These are phyloP conservation scores for Aphidius ervi DNA, from an alignment of 1,140 invertebrate genomes.

Conservation along the genomic window DNA sequence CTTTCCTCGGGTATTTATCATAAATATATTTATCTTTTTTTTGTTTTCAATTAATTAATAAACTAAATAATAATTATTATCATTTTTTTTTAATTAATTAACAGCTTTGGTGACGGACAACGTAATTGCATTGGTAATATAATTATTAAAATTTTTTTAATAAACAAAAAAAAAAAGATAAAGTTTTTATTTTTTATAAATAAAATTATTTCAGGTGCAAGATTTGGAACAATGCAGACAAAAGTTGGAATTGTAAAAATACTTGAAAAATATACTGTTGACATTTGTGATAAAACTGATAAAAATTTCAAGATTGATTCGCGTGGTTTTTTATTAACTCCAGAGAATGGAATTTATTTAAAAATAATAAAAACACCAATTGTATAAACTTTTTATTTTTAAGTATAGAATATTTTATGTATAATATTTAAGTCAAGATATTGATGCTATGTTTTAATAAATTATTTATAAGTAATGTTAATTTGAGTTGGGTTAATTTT, in stretches of 20 bases:
- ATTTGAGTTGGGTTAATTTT: no score
- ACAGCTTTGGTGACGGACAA: conserved; percentile 64
- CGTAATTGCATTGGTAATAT: conserved; percentile 58
- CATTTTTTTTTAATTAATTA: no score
- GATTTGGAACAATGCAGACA: conserved; percentile 11
- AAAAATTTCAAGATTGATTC: conserved; percentile 2
- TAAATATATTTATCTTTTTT: no score
- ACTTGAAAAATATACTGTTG: conserved; percentile 10
- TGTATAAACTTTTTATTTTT: no score
- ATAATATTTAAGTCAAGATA: no score
- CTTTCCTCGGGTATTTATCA: conserved; percentile 57
- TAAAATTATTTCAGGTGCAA: conserved; percentile 21
- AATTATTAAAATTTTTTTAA: not conserved
- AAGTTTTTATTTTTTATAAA: no score
- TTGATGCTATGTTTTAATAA: no score
- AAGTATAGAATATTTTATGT: no score
- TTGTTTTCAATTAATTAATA: no score
- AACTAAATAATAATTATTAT: not conserved
- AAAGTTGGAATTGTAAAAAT: conserved; percentile 20
- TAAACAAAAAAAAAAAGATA: not conserved
- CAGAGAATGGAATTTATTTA: conserved; percentile 13
- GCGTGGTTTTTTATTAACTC: conserved; percentile 1
- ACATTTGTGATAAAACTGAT: conserved; percentile 18
- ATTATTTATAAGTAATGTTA: no score
- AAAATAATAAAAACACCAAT: conserved; percentile 8